Percentiles rank a stretch among this genome's conserved stretches.
These are phyloP conservation scores for Cyprinus carpio DNA, from an alignment of 2,113 vertebrate species.

Conservation along the genomic window DNA sequence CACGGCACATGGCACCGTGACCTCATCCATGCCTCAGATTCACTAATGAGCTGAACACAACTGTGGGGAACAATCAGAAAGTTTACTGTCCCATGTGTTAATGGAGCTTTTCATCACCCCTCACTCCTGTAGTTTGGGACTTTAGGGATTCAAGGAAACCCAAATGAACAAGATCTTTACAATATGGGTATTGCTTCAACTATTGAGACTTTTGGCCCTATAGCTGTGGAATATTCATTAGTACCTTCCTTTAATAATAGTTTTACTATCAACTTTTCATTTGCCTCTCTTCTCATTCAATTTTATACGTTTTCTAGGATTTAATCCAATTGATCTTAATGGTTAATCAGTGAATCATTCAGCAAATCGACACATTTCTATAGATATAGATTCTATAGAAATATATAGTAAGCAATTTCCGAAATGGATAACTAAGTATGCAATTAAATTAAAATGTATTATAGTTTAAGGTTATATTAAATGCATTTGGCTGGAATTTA, in stretches of 20 bases:
- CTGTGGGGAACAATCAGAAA: slow-evolving; percentile 58
- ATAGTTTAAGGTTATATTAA: no score
- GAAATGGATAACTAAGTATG: neutral
- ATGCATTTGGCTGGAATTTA: no score
- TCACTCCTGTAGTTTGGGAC: neutral
- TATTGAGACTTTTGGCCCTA: neutral
- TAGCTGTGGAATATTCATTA: neutral
- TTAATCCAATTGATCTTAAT: no score
- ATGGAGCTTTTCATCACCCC: slow-evolving; percentile 49
- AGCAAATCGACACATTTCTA: no score
- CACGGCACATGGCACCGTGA: slow-evolving; percentile 30
- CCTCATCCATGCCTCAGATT: slow-evolving; percentile 47
- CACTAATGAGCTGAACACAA: slow-evolving; percentile 61
- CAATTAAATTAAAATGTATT: no score
- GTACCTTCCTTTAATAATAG: no score
- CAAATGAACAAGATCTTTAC: neutral
- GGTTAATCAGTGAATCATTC: no score
- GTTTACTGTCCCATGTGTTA: slow-evolving; percentile 39
- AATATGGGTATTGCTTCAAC: neutral
- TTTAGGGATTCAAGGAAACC: neutral
- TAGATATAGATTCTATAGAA: neutral
- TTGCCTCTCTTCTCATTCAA: no score
- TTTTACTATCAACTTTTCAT: no score
- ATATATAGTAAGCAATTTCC: neutral
- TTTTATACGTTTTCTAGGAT: no score